These are phyloP conservation scores for Urophycis tenuis DNA, from an alignment of 2,797 vertebrate genomes.

Conservation along the genomic window DNA sequence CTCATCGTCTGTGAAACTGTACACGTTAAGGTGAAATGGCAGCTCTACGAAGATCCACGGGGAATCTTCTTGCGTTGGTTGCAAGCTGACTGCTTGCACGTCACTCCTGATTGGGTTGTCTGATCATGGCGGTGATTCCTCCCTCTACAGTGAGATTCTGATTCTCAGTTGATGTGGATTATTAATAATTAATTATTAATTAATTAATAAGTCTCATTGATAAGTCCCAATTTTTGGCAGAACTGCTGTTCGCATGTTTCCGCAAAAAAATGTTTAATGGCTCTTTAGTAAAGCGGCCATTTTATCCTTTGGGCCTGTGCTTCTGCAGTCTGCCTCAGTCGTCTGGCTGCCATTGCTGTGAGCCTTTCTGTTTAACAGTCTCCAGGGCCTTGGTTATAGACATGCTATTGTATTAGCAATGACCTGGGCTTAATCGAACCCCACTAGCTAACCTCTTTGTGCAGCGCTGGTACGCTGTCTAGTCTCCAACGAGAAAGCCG, in stretches of 20 bases:
- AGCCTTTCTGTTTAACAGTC: not conserved
- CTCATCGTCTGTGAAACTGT: no score
- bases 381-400: not conserved
- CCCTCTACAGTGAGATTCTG: not conserved
- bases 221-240: not conserved
- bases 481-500: constrained; percentile 1
- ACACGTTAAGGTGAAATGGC: no score
- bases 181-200: no score
- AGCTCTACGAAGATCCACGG: no score
- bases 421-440: not conserved
- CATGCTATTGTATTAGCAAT: not conserved
- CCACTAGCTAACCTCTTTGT: not conserved
- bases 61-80: no score
- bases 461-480: not conserved
- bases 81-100: no score
- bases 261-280: not conserved
- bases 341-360: not conserved
- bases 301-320: not conserved
- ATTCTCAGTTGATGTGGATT: not conserved
- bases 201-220: no score
- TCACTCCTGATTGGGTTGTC: not conserved
- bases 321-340: not conserved
- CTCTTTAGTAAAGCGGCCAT: not conserved
- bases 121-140: not conserved
- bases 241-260: not conserved